Evolutionary conservation across 2,797 vertebrate species (phyloP).

Genomic region (Clamator glandarius): DNA sequence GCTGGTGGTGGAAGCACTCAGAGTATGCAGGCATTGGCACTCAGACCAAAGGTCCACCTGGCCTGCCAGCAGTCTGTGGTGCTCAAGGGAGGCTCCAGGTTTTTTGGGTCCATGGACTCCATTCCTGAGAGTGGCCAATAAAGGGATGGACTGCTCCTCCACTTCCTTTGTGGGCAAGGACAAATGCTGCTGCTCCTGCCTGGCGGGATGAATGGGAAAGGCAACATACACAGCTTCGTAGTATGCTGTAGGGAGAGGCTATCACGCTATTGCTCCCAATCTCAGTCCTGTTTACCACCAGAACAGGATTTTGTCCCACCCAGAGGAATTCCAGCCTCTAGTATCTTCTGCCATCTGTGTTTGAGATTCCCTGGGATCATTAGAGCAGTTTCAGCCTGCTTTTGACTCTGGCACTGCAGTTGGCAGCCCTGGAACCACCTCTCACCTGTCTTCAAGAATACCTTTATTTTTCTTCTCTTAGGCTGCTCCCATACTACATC

Average conservation of each 20-base stretch:
- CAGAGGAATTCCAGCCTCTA: background rate
- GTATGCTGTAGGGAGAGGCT: slow-evolving; percentile 12
- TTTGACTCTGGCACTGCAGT: background rate
- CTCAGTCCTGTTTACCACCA: background rate
- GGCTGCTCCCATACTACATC: background rate
- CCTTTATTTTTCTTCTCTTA: background rate
- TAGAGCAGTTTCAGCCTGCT: background rate
- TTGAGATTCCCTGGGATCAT: background rate
- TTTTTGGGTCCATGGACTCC: background rate
- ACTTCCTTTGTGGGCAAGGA: slow-evolving; percentile 56
- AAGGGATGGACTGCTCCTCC: slow-evolving; percentile 18
- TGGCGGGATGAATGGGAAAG: slow-evolving; percentile 46
- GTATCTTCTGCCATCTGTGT: slow-evolving; percentile 29
- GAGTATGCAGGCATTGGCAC: background rate
- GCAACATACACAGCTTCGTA: background rate
- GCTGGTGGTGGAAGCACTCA: background rate
- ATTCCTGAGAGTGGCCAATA: slow-evolving; percentile 14
- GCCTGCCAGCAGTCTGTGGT: background rate
- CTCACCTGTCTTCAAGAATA: background rate
- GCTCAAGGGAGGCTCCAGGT: slow-evolving; percentile 22
- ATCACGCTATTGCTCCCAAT: background rate
- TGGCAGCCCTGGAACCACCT: background rate
- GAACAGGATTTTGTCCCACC: background rate
- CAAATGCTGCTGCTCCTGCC: slow-evolving; percentile 64
- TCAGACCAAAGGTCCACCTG: slow-evolving; percentile 9